Conservation (phyloP, 2,113 vertebrate species). For the Eulacestoma nigropectus region DNA sequence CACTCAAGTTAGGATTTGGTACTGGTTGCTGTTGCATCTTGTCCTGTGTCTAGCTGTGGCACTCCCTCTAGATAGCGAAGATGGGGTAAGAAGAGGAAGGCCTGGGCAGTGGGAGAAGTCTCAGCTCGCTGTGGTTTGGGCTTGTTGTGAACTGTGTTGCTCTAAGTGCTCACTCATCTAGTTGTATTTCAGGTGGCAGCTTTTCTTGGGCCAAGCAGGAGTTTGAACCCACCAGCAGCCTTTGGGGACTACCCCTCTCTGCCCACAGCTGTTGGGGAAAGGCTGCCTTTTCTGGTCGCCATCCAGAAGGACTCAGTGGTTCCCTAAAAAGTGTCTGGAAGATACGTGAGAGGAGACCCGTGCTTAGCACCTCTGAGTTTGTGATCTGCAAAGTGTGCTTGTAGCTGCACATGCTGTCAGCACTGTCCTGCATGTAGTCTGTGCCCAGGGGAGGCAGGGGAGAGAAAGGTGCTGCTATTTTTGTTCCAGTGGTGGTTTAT, state of each 20-base stretch:
- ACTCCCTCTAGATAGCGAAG: neutral
- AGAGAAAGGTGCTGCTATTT: constrained; percentile 36
- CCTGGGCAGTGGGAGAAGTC: neutral
- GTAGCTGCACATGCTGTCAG: neutral
- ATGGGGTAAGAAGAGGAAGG: neutral
- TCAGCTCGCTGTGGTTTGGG: rapidly evolving
- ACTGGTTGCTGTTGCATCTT: rapidly evolving
- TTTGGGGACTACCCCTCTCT: neutral
- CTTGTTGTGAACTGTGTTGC: neutral
- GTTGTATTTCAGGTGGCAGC: neutral
- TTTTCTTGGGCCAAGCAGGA: neutral
- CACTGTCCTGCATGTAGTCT: neutral
- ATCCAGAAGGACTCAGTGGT: neutral
- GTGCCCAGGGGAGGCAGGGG: neutral
- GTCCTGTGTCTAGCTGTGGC: rapidly evolving
- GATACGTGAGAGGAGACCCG: neutral
- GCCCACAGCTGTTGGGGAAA: neutral
- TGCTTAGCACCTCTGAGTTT: neutral
- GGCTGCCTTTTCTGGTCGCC: neutral
- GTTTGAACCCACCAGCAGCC: neutral
- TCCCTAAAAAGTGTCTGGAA: neutral
- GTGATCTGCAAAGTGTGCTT: neutral
- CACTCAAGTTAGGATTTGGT: neutral
- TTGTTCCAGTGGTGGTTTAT: neutral
- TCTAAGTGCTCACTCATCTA: neutral